These are phyloP conservation scores for Drosophila lutescens DNA, from an alignment of 2,888 invertebrate species.

Conservation along the genomic window DNA sequence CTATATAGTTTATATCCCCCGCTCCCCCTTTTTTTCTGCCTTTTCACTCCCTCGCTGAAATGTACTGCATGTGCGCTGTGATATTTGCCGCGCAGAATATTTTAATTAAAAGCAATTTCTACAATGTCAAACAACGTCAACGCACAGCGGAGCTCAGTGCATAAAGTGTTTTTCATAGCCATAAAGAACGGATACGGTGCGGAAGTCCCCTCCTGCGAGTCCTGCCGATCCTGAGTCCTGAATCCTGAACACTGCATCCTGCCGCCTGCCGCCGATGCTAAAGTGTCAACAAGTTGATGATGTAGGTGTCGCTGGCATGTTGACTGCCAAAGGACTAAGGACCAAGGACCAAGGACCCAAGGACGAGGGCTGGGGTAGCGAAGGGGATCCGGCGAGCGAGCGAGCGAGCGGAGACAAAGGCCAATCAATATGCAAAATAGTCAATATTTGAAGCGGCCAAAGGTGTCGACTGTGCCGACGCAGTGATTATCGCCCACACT, in stretches of 20 bases:
- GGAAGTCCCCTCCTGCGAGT: conserved; percentile 9
- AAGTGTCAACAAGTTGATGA: conserved; percentile 77
- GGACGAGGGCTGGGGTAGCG: not conserved
- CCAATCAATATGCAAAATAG: conserved; percentile 70
- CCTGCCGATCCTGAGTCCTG: conserved; percentile 4
- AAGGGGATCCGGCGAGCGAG: not conserved
- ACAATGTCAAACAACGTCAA: conserved; percentile 68
- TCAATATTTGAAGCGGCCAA: conserved; percentile 65
- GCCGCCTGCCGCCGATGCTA: conserved; percentile 36
- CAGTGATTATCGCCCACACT: conserved; percentile 59
- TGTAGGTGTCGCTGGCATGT: conserved; percentile 59
- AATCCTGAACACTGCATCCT: not conserved
- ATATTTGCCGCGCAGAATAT: conserved; percentile 41
- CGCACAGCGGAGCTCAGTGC: conserved; percentile 33
- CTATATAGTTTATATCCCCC: conserved; percentile 24
- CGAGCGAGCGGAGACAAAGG: conserved; percentile 20
- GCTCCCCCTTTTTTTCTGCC: not conserved
- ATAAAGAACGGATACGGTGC: conserved; percentile 42
- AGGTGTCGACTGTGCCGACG: conserved; percentile 31
- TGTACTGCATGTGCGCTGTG: conserved; percentile 34
- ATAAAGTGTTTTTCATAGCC: conserved; percentile 60
- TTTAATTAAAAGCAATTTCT: conserved; percentile 73
- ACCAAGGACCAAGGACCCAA: not conserved
- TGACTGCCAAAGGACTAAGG: conserved; percentile 33
- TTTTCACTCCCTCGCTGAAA: conserved; percentile 27